Conservation (phyloP, 2,888 invertebrate species). For the Mythimna ferrago region DNA sequence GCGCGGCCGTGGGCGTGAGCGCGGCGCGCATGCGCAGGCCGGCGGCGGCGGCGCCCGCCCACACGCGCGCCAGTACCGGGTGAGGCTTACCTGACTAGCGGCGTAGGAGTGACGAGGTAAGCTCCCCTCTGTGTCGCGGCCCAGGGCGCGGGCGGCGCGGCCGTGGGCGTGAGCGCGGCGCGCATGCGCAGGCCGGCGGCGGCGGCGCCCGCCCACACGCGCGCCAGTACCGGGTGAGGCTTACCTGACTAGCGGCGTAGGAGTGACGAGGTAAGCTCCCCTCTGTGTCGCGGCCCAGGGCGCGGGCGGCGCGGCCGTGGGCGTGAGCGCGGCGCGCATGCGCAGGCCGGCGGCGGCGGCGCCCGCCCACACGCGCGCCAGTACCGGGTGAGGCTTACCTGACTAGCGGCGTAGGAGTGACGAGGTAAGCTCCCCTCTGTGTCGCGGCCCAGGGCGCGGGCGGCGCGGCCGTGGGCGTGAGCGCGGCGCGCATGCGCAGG, state of each 20-base stretch:
- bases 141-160: too few relatives aligned
- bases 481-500: conserved; percentile 93
- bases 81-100: too few relatives aligned
- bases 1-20: too few relatives aligned
- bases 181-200: too few relatives aligned
- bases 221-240: too few relatives aligned
- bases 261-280: conserved; percentile 95
- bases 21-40: too few relatives aligned
- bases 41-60: too few relatives aligned
- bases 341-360: conserved; percentile 93
- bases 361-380: conserved; percentile 93
- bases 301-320: conserved; percentile 95
- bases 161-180: too few relatives aligned
- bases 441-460: conserved; percentile 96
- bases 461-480: conserved; percentile 95
- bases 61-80: too few relatives aligned
- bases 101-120: too few relatives aligned
- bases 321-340: conserved; percentile 94
- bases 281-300: conserved; percentile 93
- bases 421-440: conserved; percentile 93
- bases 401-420: conserved; percentile 90
- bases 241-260: conserved; percentile 81
- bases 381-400: conserved; percentile 95
- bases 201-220: too few relatives aligned
- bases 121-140: too few relatives aligned